phyloP scores from a whole-genome alignment of 2,113 vertebrate species.

The Paracanthobrama guichenoti region DNA sequence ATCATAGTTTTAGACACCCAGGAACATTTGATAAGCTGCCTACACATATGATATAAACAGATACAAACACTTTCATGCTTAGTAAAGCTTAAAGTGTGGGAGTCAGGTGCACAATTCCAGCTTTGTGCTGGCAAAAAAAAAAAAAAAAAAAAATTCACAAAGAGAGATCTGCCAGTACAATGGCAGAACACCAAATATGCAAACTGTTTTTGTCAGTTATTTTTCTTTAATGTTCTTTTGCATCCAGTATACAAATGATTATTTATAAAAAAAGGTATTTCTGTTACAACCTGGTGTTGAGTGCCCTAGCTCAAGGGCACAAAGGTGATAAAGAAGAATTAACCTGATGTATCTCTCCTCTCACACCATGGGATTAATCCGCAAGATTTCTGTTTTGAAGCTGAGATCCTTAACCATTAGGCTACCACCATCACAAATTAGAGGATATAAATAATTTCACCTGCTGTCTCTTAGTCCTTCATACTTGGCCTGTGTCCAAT shows the following conservation, averaged over 20 bases:
- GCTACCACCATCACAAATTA: background rate
- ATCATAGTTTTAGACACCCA: conserved; percentile 4
- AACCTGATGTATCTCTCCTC: background rate
- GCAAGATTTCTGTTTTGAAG: conserved; percentile 7
- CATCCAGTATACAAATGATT: background rate
- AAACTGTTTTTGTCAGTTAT: background rate
- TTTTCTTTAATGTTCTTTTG: background rate
- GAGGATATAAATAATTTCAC: conserved; percentile 16
- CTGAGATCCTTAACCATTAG: background rate
- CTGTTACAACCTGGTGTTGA: background rate
- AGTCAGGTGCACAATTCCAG: conserved; percentile 10
- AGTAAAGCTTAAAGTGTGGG: background rate
- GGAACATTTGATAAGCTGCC: background rate
- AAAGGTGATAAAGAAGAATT: background rate
- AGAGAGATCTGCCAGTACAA: background rate
- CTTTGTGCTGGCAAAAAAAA: background rate
- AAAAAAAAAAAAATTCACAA: background rate
- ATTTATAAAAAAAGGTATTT: background rate
- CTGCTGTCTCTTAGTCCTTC: conserved; percentile 21
- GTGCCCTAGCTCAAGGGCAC: background rate
- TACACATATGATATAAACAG: background rate
- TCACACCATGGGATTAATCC: background rate
- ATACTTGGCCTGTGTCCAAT: background rate
- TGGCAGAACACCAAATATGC: background rate
- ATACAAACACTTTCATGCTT: background rate